Base-by-base conservation (phyloP, 2,888 invertebrate genomes). In the Hirtodrosophila alboralis region DNA sequence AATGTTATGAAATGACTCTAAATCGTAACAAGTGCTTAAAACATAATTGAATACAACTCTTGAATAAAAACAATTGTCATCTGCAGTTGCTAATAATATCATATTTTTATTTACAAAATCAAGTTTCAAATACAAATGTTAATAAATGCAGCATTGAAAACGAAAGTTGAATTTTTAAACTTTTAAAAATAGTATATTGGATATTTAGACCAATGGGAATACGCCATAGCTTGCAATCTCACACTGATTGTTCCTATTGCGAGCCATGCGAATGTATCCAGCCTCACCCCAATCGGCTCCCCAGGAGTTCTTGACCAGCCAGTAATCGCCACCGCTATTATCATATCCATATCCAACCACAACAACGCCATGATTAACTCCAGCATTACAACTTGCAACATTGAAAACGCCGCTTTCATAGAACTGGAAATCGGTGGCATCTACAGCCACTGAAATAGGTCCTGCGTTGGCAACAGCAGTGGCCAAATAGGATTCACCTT, bases 221-320 rank as follows among this genome's bases (percentile, higher is more conserved):
- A 95, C 95, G 58, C 96, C 95, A 67, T 92, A 88, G 40, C 94
- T 92, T 38, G 97, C 97, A 89, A 97, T 93, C 75, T 96, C 96
- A 90, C 97, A 97, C 87, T 95, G 93, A 90, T 97, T 97, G 38
- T 94, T 83, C 81, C 92, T 92, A 91, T 97, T 96, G 77, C 97
- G 93, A 12, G 95, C 93, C 94, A 97, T 96, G 91, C 94, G 95
- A 86, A 97, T 94, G 91, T 95, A 97, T 23, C 97, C 97, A 0
- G 93, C 86, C 14, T 94, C 92, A 16, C 97, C 97, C 96, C 96
- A 97, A 1, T 80, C 76, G 9, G 87, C 81, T 4, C 93, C 92
- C 93, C 93, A 94, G 10, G 94, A 94, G 87, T 95, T 95, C 86
- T 95, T 95, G 1, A 95, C 93, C n/a, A 94, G 78, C 94, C 94